phyloP scores from a whole-genome alignment of 1,140 invertebrate genomes.

The Drosophila virilis region DNA sequence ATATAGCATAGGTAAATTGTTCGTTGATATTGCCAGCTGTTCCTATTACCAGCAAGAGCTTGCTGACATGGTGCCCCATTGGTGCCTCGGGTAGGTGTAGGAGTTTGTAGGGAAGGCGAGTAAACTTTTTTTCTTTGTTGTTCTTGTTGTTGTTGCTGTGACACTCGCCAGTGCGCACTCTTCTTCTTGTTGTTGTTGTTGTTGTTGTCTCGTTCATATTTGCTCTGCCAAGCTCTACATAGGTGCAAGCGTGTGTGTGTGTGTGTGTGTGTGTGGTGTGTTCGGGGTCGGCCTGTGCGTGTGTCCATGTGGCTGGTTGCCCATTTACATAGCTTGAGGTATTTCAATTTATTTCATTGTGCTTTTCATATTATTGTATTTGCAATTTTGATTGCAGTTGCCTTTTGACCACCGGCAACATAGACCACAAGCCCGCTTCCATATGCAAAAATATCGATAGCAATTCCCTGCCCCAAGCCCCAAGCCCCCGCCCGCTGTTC shows the following conservation, averaged over 20 bases:
- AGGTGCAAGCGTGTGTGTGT: conserved; percentile 31
- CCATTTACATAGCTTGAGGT: conserved; percentile 79
- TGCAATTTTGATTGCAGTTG: conserved; percentile 82
- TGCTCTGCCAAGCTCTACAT: conserved; percentile 22
- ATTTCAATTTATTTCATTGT: conserved; percentile 83
- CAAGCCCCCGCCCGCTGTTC: too few species aligned
- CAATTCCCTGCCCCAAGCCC: background rate
- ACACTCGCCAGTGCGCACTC: conserved; percentile 23
- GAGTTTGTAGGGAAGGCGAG: conserved; percentile 19
- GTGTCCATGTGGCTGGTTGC: conserved; percentile 31
- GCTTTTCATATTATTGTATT: conserved; percentile 82
- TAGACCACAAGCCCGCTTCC: conserved; percentile 41
- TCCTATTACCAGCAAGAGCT: conserved; percentile 28
- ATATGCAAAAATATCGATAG: conserved; percentile 51
- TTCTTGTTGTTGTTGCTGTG: conserved; percentile 23
- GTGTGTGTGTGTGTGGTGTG: conserved; percentile 39
- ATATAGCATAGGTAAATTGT: background rate
- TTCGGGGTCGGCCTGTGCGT: conserved; percentile 44
- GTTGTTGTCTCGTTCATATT: conserved; percentile 36
- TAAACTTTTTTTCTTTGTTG: conserved; percentile 27
- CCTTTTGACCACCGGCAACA: conserved; percentile 54
- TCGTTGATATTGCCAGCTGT: conserved; percentile 15
- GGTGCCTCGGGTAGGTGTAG: conserved; percentile 22
- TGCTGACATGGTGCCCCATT: conserved; percentile 25
- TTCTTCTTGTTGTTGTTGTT: conserved; percentile 19